phyloP scores from a whole-genome alignment of 1,140 invertebrate species.

The Scaptomyza pallida region DNA sequence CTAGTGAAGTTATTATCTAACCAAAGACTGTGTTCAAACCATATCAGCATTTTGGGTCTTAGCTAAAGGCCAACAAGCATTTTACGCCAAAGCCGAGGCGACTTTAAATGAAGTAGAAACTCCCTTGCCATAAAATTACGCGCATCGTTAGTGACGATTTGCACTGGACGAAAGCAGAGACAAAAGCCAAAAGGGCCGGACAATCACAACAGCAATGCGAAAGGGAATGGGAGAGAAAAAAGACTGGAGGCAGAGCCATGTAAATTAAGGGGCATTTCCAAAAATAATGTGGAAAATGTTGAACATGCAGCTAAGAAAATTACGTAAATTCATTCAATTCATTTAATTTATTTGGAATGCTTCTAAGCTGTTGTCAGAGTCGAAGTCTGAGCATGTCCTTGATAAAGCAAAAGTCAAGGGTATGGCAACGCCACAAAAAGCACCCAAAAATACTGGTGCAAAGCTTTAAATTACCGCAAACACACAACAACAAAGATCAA shows the following conservation, averaged over 20 bases:
- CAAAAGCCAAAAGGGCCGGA: constrained; percentile 17
- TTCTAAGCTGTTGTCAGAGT: background rate
- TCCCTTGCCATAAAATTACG: constrained; percentile 77
- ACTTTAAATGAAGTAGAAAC: constrained; percentile 79
- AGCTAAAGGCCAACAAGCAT: constrained; percentile 58
- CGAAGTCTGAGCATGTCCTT: constrained; percentile 55
- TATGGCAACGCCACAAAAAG: constrained; percentile 49
- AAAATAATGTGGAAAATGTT: constrained; percentile 60
- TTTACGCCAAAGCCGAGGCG: constrained; percentile 48
- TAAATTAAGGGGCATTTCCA: constrained; percentile 63
- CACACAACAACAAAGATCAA: background rate
- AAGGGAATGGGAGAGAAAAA: background rate
- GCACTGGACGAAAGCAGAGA: constrained; percentile 53
- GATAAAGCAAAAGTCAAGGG: constrained; percentile 58
- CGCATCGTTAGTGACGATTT: constrained; percentile 79
- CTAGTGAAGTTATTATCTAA: constrained; percentile 78
- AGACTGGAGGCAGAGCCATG: constrained; percentile 32
- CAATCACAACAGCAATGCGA: too few relatives aligned
- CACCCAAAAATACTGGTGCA: constrained; percentile 45
- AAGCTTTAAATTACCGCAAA: constrained; percentile 68
- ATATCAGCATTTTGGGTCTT: constrained; percentile 58
- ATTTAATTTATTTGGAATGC: constrained; percentile 62
- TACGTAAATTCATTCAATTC: constrained; percentile 69
- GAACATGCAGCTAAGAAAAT: constrained; percentile 58
- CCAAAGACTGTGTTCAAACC: constrained; percentile 56